A percentile compares a stretch with the other conserved stretches of the same genome.
Conservation (phyloP, 1,140 invertebrate genomes). For the Nomia melanderi region DNA sequence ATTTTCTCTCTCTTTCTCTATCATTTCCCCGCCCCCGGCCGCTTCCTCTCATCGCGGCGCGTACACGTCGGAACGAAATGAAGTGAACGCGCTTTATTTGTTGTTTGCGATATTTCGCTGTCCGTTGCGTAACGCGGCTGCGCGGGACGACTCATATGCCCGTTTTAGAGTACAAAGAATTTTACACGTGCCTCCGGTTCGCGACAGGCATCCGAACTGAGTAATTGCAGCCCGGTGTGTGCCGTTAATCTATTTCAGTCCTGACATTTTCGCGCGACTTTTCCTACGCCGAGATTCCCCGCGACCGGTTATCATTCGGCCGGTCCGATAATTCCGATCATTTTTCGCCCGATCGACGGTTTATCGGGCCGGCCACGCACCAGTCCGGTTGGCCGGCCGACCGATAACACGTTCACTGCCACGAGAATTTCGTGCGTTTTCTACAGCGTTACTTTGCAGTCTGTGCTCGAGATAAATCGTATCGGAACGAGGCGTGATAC, state of each 20-base stretch:
- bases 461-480: too few species aligned
- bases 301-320: neutral
- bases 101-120: slow-evolving; percentile 33
- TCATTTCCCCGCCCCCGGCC: too few species aligned
- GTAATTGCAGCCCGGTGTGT: slow-evolving; percentile 32
- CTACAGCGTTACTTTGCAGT: too few species aligned
- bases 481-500: too few species aligned
- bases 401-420: too few species aligned
- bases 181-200: slow-evolving; percentile 45
- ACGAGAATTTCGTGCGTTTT: too few species aligned
- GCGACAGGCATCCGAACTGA: slow-evolving; percentile 35
- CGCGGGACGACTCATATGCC: slow-evolving; percentile 40
- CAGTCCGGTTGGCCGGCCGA: too few species aligned
- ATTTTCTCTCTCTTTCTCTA: too few species aligned
- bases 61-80: neutral
- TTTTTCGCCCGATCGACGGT: neutral
- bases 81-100: slow-evolving; percentile 30
- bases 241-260: slow-evolving; percentile 33
- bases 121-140: slow-evolving; percentile 38
- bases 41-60: neutral
- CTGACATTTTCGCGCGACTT: slow-evolving; percentile 9
- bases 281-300: neutral
- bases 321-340: neutral
- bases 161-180: slow-evolving; percentile 50
- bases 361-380: neutral